A percentile compares a stretch with the other conserved stretches of the same genome.
Evolutionary conservation across 2,797 vertebrate genomes (phyloP).

Genomic region (Pangasius sanitwongsei): DNA sequence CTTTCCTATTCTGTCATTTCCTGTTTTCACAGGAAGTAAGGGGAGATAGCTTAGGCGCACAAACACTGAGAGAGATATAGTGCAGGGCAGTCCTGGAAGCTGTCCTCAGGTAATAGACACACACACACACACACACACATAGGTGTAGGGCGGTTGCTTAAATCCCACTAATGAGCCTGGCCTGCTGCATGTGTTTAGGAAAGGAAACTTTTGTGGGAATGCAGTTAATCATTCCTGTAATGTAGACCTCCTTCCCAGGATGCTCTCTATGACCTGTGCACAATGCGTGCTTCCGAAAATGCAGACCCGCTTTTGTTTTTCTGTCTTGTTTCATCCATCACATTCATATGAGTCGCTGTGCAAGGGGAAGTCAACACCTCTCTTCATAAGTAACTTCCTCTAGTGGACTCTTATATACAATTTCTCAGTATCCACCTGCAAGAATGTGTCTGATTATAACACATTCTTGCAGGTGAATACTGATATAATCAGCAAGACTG

Average conservation of each 20-base stretch:
- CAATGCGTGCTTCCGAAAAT: constrained; percentile 70
- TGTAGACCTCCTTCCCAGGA: constrained; percentile 67
- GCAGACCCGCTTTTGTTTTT: constrained; percentile 62
- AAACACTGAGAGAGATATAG: constrained; percentile 69
- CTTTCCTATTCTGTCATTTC: constrained; percentile 80
- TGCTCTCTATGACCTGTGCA: constrained; percentile 70
- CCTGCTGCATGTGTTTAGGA: constrained; percentile 69
- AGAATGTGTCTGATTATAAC: not conserved
- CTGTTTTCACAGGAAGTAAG: constrained; percentile 84
- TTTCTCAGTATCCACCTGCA: constrained; percentile 4
- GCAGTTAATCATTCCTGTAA: constrained; percentile 73
- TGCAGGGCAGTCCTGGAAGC: not conserved
- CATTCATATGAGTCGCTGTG: constrained; percentile 57
- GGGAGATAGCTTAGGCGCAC: constrained; percentile 73
- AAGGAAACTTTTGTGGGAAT: constrained; percentile 74
- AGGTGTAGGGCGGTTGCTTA: constrained; percentile 11
- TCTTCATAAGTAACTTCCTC: constrained; percentile 55
- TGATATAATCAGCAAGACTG: not conserved
- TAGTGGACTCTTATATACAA: constrained; percentile 5
- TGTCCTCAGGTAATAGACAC: constrained; percentile 36
- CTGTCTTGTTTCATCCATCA: constrained; percentile 69
- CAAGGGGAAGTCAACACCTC: constrained; percentile 58
- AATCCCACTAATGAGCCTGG: constrained; percentile 55
- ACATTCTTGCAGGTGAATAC: not conserved
- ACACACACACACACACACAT: constrained; percentile 5